Base-by-base conservation (phyloP, 2,113 vertebrate species). In the Elanus axillaris region DNA sequence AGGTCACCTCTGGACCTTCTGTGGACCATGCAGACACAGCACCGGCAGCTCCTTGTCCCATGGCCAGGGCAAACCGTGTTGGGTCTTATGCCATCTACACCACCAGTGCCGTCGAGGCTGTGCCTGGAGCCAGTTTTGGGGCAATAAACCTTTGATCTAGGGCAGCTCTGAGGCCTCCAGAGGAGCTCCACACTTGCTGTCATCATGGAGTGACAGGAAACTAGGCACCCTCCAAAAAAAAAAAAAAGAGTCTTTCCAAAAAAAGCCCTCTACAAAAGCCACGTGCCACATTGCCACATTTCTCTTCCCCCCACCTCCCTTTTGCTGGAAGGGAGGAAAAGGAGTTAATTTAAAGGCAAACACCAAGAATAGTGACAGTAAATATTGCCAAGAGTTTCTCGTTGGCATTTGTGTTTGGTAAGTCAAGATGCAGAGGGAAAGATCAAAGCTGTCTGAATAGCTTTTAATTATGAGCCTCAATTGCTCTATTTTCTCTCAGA, bases 381-480 rank as follows among this genome's bases (percentile, higher is more conserved):
- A 88, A 89, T 73, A 62, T 66, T 80, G 62, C 59, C 88, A 68
- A 27, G 68, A 81, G 43, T 38, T 88, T 79, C 55, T 88, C 5
- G 0, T 12, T 83, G 77, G 56, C 73, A 45, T 92, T 95, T 89
- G 74, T 29, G 52, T 75, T 79, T 72, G 38, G 48, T 69, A 62
- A 89, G 52, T 34, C 86, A 89, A 80, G 55, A 93, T 68, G 74
- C 47, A 53, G 80, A 82, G 38, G 48, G 74, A 77, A 92, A 88
- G 90, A 97, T 97, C 95, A 97, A 96, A 94, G 93, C 77, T 81
- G 81, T 53, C 66, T 91, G 94, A 88, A 87, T 82, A 76, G 92
- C 93, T 95, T 97, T 97, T 96, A 94, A 97, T 94, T 92, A 93
- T 11, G 8, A 91, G 73, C 69, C 55, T 94, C 53, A 53, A 95